A percentile compares a stretch with the other conserved stretches of the same genome.
Evolutionary conservation across 1,140 invertebrate genomes (phyloP).

Genomic region (Zaprionus africanus): DNA sequence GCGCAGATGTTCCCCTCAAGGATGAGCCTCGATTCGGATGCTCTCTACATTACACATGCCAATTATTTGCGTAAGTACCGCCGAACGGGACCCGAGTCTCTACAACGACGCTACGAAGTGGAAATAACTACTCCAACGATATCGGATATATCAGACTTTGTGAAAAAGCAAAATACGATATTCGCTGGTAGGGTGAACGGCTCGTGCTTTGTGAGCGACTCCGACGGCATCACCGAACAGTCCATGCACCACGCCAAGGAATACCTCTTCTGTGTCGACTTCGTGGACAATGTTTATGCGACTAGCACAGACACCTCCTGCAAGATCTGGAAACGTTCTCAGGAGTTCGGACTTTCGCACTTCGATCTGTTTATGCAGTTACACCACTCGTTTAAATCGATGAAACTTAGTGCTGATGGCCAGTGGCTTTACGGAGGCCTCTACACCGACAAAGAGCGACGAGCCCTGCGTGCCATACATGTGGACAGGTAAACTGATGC

Average conservation of each 20-base stretch:
- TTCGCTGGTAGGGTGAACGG: slow-evolving; percentile 70
- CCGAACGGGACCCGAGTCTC: slow-evolving; percentile 48
- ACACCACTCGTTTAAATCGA: slow-evolving; percentile 59
- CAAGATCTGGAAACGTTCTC: slow-evolving; percentile 69
- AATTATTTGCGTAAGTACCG: slow-evolving; percentile 69
- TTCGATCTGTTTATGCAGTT: slow-evolving; percentile 60
- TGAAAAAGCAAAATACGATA: slow-evolving; percentile 70
- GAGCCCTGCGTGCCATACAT: slow-evolving; percentile 69
- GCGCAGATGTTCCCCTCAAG: slow-evolving; percentile 74
- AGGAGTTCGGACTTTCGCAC: slow-evolving; percentile 70
- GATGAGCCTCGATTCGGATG: slow-evolving; percentile 62
- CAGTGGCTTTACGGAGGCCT: slow-evolving; percentile 71
- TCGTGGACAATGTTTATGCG: slow-evolving; percentile 60
- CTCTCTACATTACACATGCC: slow-evolving; percentile 66
- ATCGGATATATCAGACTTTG: slow-evolving; percentile 72
- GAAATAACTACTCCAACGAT: slow-evolving; percentile 56
- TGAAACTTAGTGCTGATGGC: slow-evolving; percentile 62
- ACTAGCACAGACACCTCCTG: slow-evolving; percentile 67
- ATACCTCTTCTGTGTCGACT: slow-evolving; percentile 72
- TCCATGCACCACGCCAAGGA: slow-evolving; percentile 65
- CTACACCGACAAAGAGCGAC: slow-evolving; percentile 53
- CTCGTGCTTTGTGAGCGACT: slow-evolving; percentile 60
- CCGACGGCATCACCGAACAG: slow-evolving; percentile 60
- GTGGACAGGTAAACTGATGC: slow-evolving; percentile 64
- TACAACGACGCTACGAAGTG: slow-evolving; percentile 58